Base-by-base conservation (phyloP, 1,140 invertebrate genomes). In the Amphibalanus amphitrite region DNA sequence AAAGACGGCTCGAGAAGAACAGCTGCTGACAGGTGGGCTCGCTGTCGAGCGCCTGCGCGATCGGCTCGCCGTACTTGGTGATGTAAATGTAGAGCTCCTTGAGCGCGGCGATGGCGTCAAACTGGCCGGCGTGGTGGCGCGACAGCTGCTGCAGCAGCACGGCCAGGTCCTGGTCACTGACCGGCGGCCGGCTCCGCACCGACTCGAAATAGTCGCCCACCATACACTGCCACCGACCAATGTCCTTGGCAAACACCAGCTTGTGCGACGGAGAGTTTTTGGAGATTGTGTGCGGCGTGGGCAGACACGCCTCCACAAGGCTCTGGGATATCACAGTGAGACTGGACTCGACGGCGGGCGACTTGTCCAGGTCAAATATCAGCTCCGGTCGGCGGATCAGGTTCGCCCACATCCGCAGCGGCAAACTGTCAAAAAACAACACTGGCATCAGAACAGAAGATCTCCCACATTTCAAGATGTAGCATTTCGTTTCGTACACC, bases 371-470 rank as follows among this genome's bases (percentile, higher is more conserved):
- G 82, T 97, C 94, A 80, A 97, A 95, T 79, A 97, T 92, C 79
- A 95, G 95, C 81, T 97, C 92, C 8, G 95, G 93, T 85, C 95
- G 96, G 80, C 96, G 96, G 71, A 97, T 94, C 75, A 97, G 91
- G 82, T 96, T 96, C 23, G 95, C 91, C 95, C 95, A 97, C 84
- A 97, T 96, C 75, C 94, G 85, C 69, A 97, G 82, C 64, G 93
- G 92, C 78, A 95, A 85, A 82, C 92, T 92, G 76, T 71, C 80
- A 69, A 72, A 38, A 38, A 38, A 17, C 38, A 6, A 8, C 38
- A 38, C 38, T 38, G 38, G 6, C 38, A 6, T 38, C 38, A 17
- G 6, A 38, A 38, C n/a, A n/a, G n/a, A n/a, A n/a, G n/a, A n/a
- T n/a, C n/a, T n/a, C n/a, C n/a, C n/a, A n/a, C n/a, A n/a, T n/a